These are phyloP conservation scores for Propithecus deckenii DNA, from an alignment of 2,797 vertebrate genomes.

Conservation along the genomic window DNA sequence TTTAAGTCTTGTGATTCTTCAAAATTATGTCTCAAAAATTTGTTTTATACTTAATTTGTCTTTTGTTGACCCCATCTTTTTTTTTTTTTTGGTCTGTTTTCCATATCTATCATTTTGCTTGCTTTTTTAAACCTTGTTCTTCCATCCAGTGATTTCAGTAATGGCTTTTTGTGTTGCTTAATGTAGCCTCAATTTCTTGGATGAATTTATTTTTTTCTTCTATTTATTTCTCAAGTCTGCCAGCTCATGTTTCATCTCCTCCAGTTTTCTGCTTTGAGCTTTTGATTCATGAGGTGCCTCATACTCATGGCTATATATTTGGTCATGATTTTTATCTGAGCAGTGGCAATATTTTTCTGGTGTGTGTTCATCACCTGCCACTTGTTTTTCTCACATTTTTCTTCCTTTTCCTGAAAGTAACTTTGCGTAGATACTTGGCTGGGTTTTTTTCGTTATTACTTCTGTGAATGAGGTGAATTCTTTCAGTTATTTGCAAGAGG, in stretches of 20 bases:
- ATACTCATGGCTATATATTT: not conserved
- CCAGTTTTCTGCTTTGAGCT: constrained; percentile 19
- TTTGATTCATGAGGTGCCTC: constrained; percentile 40
- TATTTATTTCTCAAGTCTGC: constrained; percentile 16
- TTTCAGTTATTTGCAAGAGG: not conserved
- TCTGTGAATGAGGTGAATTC: constrained; percentile 50
- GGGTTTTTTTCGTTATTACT: not conserved
- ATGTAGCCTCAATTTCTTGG: constrained; percentile 26
- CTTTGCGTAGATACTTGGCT: constrained; percentile 7
- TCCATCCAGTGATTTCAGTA: not conserved
- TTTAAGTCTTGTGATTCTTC: constrained; percentile 12
- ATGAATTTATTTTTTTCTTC: not conserved
- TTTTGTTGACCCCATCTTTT: not conserved
- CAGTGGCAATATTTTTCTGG: constrained; percentile 19
- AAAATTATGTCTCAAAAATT: not conserved
- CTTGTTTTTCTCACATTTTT: constrained; percentile 19
- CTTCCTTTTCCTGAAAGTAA: constrained; percentile 32
- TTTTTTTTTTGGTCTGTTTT: not conserved
- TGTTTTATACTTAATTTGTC: not conserved
- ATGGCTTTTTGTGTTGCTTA: not conserved
- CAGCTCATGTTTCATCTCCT: constrained; percentile 36
- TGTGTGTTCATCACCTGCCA: not conserved
- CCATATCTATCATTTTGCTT: not conserved
- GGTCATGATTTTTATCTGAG: constrained; percentile 14
- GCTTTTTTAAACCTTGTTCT: not conserved